phyloP scores from a whole-genome alignment of 2,888 invertebrate genomes.

The Rotaria socialis region DNA sequence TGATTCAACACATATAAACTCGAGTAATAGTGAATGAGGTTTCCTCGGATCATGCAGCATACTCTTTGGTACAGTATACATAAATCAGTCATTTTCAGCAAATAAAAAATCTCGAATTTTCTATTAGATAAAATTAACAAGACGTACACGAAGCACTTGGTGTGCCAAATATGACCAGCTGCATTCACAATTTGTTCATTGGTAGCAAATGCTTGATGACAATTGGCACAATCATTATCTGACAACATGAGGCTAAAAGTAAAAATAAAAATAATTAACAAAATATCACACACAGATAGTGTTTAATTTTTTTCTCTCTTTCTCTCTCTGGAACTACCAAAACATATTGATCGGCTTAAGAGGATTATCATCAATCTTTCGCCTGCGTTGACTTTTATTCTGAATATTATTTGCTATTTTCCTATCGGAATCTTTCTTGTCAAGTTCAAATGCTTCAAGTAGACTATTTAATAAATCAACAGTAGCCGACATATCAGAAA shows the following conservation, averaged over 20 bases:
- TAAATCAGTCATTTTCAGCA: no score
- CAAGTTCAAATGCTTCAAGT: background rate
- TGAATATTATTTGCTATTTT: background rate
- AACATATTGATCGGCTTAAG: slow-evolving; percentile 25
- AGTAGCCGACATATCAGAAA: background rate
- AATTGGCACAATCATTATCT: slow-evolving; percentile 71
- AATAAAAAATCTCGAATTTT: no score
- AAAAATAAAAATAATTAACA: background rate
- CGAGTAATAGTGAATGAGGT: no score
- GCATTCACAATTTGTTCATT: slow-evolving; percentile 98
- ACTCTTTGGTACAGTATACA: no score
- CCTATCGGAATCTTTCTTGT: background rate
- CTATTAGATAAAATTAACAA: background rate
- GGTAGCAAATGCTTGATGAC: slow-evolving; percentile 88
- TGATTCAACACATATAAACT: no score
- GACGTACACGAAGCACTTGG: slow-evolving; percentile 90
- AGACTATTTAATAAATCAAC: slow-evolving; percentile 11
- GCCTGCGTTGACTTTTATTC: background rate
- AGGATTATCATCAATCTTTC: background rate
- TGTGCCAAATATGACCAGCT: slow-evolving; percentile 96
- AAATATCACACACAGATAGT: background rate
- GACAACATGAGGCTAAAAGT: slow-evolving; percentile 24
- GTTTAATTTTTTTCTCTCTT: background rate
- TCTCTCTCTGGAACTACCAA: background rate
- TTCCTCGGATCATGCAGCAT: no score